Evolutionary conservation across 1,140 invertebrate species (phyloP).

Genomic region (Drosophila lowei): DNA sequence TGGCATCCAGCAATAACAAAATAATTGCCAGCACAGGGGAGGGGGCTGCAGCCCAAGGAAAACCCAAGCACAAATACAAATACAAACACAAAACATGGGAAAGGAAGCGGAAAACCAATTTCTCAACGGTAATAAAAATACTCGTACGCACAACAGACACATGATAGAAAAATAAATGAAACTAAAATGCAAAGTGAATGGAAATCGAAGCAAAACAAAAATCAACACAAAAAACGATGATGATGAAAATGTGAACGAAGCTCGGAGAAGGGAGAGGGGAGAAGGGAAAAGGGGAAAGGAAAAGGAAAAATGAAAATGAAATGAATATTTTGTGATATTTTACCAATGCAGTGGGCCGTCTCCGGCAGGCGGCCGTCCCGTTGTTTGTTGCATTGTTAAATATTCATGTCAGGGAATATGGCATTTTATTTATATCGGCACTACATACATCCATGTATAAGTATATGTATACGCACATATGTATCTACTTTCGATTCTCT

Average conservation of each 20-base stretch:
- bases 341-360: constrained; percentile 43
- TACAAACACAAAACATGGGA: neutral
- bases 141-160: neutral
- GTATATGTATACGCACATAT: constrained; percentile 5
- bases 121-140: constrained; percentile 6
- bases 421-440: constrained; percentile 28
- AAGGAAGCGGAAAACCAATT: neutral
- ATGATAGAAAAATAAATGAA: constrained; percentile 22
- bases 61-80: neutral
- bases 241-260: constrained; percentile 28
- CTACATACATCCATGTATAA: neutral
- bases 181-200: constrained; percentile 42
- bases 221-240: constrained; percentile 7
- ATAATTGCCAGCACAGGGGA: constrained; percentile 19
- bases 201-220: constrained; percentile 27
- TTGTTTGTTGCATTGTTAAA: constrained; percentile 53
- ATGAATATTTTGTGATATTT: constrained; percentile 76
- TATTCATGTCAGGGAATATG: constrained; percentile 58
- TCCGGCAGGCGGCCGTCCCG: neutral
- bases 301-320: constrained; percentile 66
- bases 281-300: constrained; percentile 17
- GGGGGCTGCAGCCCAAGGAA: constrained; percentile 9
- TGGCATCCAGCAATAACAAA: constrained; percentile 17
- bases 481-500: constrained; percentile 27
- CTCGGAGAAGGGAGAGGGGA: constrained; percentile 7